phyloP scores from a whole-genome alignment of 2,888 invertebrate species.

The Tenthredo notha region DNA sequence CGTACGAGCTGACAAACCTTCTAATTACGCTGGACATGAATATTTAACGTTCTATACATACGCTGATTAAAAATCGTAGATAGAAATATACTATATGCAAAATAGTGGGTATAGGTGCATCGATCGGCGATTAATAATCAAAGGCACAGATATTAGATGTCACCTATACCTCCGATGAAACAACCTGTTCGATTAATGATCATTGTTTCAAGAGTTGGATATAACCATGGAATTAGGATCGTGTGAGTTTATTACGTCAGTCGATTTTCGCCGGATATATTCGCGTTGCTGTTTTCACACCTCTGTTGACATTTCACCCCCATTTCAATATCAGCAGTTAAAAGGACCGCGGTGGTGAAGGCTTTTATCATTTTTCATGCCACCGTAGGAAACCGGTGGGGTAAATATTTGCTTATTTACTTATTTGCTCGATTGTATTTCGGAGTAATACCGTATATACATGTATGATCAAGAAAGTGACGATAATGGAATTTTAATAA shows the following conservation, averaged over 20 bases:
- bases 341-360: slow-evolving; percentile 24
- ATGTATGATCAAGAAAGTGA: background rate
- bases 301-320: slow-evolving; percentile 23
- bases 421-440: slow-evolving; percentile 32
- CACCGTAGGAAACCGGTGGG: background rate
- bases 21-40: slow-evolving; percentile 27
- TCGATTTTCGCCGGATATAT: background rate
- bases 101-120: background rate
- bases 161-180: background rate
- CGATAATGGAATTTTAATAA: slow-evolving; percentile 29
- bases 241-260: background rate
- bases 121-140: background rate
- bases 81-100: background rate
- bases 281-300: slow-evolving; percentile 14
- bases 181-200: background rate
- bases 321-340: background rate
- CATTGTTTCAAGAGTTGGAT: background rate
- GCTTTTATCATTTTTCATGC: slow-evolving; percentile 35
- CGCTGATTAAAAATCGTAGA: background rate
- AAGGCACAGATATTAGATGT: background rate
- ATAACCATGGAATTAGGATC: background rate
- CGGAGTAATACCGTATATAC: background rate
- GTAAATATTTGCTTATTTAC: slow-evolving; percentile 45
- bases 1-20: slow-evolving; percentile 33
- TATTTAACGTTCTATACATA: slow-evolving; percentile 11